A percentile compares a stretch with the other conserved stretches of the same genome.
Evolutionary conservation across 2,888 invertebrate species (phyloP).

Genomic region (Thereva nobilitata): DNA sequence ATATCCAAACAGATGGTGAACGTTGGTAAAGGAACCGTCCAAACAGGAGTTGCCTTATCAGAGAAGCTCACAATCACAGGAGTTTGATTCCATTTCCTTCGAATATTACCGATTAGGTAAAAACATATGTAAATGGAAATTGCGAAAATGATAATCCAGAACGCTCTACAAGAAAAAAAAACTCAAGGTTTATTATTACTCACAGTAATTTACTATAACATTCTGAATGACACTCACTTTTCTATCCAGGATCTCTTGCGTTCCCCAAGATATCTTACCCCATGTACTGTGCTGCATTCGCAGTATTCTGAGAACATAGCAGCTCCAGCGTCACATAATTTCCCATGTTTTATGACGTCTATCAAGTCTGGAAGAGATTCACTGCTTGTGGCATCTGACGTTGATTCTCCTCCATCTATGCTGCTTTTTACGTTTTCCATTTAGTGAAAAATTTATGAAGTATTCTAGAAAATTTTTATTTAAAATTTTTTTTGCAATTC

Average conservation of each 20-base stretch:
- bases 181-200: too few species aligned
- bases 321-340: conserved; percentile 7
- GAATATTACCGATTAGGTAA: conserved; percentile 64
- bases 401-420: too few species aligned
- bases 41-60: conserved; percentile 65
- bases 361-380: conserved; percentile 7
- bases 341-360: conserved; percentile 21
- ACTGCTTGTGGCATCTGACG: too few species aligned
- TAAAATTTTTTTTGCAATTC: too few species aligned
- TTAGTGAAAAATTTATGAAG: too few species aligned
- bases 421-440: too few species aligned
- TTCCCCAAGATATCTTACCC: conserved; percentile 63
- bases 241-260: conserved; percentile 27
- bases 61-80: conserved; percentile 76
- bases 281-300: conserved; percentile 61
- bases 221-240: conserved; percentile 19
- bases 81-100: conserved; percentile 69
- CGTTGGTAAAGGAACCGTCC: conserved; percentile 56
- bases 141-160: conserved; percentile 64
- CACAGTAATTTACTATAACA: not conserved
- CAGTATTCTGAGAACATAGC: conserved; percentile 39
- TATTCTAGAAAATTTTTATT: too few species aligned
- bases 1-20: conserved; percentile 55
- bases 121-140: conserved; percentile 65
- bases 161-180: conserved; percentile 25